phyloP scores from a whole-genome alignment of 1,140 invertebrate genomes.

The Leucophenga varia region DNA sequence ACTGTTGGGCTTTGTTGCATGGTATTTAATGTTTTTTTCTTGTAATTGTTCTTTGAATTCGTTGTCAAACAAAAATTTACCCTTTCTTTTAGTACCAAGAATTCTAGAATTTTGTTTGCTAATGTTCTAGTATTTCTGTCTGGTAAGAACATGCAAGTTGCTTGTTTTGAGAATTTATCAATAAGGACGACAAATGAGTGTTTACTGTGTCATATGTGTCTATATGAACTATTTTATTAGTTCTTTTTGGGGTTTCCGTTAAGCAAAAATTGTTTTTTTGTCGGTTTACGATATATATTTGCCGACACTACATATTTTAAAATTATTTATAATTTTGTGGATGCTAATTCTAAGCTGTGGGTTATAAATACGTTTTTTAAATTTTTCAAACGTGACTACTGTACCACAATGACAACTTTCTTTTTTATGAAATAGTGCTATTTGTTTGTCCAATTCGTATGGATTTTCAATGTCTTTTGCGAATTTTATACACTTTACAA shows the following conservation, averaged over 20 bases:
- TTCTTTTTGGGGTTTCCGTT: not conserved
- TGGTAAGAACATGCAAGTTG: too few species aligned
- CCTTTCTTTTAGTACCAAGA: too few species aligned
- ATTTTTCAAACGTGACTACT: not conserved
- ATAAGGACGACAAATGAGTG: constrained; percentile 1
- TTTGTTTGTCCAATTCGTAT: too few species aligned
- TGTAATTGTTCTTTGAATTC: too few species aligned
- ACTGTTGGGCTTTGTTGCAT: too few species aligned
- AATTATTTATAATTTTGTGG: constrained; percentile 4
- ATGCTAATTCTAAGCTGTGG: not conserved
- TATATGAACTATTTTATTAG: constrained; percentile 6
- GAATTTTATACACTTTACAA: too few species aligned
- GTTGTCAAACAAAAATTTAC: too few species aligned
- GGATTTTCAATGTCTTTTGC: too few species aligned
- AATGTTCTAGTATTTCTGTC: too few species aligned
- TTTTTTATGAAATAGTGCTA: not conserved
- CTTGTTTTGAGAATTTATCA: constrained; percentile 4
- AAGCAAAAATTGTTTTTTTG: not conserved
- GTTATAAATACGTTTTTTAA: not conserved
- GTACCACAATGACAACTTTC: constrained; percentile 1
- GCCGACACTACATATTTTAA: not conserved
- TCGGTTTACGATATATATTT: constrained; percentile 7
- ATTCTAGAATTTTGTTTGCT: too few species aligned
- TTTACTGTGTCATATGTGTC: not conserved
- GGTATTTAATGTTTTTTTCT: too few species aligned